phyloP scores from a whole-genome alignment of 2,797 vertebrate genomes.

The Perodicticus potto region DNA sequence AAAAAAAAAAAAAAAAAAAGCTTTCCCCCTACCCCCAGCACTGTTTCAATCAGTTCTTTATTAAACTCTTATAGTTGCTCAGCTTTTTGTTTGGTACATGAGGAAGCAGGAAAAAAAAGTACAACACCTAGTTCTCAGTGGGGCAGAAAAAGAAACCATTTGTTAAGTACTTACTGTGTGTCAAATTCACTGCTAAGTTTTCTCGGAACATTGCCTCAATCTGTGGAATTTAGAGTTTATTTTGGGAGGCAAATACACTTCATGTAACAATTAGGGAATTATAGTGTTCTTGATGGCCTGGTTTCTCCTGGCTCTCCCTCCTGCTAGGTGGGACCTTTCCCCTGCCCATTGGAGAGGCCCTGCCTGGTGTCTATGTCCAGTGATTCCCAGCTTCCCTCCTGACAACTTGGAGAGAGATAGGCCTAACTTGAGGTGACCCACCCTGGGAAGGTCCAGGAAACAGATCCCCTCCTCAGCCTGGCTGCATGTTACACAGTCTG shows the following conservation, averaged over 20 bases:
- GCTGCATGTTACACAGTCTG: too few relatives aligned
- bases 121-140: not conserved
- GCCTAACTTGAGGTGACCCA: too few relatives aligned
- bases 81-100: not conserved
- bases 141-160: not conserved
- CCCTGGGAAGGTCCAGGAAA: too few relatives aligned
- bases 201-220: not conserved
- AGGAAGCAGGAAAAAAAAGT: not conserved
- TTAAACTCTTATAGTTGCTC: not conserved
- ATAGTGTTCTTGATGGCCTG: not conserved
- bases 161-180: not conserved
- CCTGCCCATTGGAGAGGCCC: too few relatives aligned
- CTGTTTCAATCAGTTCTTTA: slow-evolving; percentile 34
- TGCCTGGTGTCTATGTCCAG: too few relatives aligned
- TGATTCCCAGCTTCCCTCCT: too few relatives aligned
- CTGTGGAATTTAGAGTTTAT: slow-evolving; percentile 16
- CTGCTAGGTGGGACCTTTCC: too few relatives aligned
- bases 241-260: not conserved
- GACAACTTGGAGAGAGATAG: too few relatives aligned
- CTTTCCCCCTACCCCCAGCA: not conserved
- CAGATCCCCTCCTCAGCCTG: too few relatives aligned
- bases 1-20: not conserved
- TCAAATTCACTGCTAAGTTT: not conserved
- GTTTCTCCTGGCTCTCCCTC: too few relatives aligned
- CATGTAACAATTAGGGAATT: not conserved